Percentiles rank a stretch among this genome's conserved stretches.
phyloP scores from a whole-genome alignment of 2,888 invertebrate species.

The Eupithecia subumbrata region DNA sequence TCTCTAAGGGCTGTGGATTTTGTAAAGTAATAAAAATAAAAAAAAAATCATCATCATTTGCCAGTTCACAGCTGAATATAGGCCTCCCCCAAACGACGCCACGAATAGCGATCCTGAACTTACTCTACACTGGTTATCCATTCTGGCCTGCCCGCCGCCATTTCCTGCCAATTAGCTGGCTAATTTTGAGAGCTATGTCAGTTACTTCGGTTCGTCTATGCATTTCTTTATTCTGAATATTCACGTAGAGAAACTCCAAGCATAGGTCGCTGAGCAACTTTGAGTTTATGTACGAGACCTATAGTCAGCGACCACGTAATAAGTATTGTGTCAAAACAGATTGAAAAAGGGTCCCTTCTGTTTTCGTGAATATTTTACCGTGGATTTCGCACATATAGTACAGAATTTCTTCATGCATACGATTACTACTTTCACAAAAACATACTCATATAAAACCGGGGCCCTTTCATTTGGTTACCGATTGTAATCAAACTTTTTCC shows the following conservation, averaged over 20 bases:
- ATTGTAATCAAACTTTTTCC: slow-evolving; percentile 47
- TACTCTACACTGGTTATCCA: too few relatives aligned
- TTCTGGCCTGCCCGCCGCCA: too few relatives aligned
- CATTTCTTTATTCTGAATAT: too few relatives aligned
- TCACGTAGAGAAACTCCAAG: too few relatives aligned
- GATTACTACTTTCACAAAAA: slow-evolving; percentile 3
- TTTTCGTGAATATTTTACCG: background rate
- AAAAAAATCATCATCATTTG: too few relatives aligned
- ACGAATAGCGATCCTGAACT: background rate
- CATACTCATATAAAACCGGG: background rate
- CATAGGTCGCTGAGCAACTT: too few relatives aligned
- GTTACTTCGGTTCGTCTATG: too few relatives aligned
- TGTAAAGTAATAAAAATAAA: too few relatives aligned
- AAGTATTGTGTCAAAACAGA: background rate
- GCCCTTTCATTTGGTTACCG: slow-evolving; percentile 36
- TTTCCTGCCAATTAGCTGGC: too few relatives aligned
- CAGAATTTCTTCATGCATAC: background rate
- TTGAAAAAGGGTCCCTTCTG: background rate
- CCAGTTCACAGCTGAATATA: background rate
- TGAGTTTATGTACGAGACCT: background rate
- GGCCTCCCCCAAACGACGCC: background rate
- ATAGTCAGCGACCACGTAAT: too few relatives aligned
- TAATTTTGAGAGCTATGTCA: too few relatives aligned
- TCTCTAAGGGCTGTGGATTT: too few relatives aligned
- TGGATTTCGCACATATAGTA: background rate